phyloP scores from a whole-genome alignment of 1,140 invertebrate species.

The Drosophila nigrodunni region DNA sequence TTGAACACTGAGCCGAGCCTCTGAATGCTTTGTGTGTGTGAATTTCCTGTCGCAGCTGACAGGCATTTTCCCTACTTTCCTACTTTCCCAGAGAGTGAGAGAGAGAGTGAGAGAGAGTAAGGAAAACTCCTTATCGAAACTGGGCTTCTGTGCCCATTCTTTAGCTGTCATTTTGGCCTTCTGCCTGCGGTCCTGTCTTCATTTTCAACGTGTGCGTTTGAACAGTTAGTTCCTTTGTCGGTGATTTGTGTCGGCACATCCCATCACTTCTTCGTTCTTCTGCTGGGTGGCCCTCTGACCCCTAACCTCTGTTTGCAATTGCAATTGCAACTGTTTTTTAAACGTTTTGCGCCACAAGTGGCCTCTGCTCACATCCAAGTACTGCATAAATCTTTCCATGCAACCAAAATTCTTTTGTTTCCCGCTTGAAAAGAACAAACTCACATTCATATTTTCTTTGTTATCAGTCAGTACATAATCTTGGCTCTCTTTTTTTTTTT shows the following conservation, averaged over 20 bases:
- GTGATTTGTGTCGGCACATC: constrained; percentile 70
- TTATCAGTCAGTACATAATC: constrained; percentile 21
- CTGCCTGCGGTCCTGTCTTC: constrained; percentile 65
- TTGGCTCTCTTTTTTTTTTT: constrained; percentile 41
- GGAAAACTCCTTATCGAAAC: constrained; percentile 59
- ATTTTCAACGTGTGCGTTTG: constrained; percentile 77
- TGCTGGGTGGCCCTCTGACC: constrained; percentile 63
- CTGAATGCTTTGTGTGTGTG: constrained; percentile 7
- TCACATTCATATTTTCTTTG: neutral
- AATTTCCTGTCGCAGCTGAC: constrained; percentile 79
- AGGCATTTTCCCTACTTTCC: constrained; percentile 71
- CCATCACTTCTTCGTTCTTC: constrained; percentile 41
- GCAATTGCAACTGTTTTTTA: constrained; percentile 61
- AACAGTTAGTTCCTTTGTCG: constrained; percentile 81
- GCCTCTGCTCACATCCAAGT: constrained; percentile 12
- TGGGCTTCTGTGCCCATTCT: constrained; percentile 66
- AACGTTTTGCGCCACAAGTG: constrained; percentile 75
- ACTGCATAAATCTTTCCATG: neutral
- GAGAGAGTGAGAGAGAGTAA: neutral
- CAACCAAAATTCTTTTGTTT: constrained; percentile 9
- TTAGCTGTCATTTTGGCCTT: constrained; percentile 72
- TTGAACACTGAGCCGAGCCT: constrained; percentile 30
- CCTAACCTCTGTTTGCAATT: constrained; percentile 21
- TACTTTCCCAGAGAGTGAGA: constrained; percentile 41
- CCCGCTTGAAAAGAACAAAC: neutral